Percentiles rank a stretch among this genome's conserved stretches.
Conservation (phyloP, 2,888 invertebrate genomes). For the Drosophila affinis region DNA sequence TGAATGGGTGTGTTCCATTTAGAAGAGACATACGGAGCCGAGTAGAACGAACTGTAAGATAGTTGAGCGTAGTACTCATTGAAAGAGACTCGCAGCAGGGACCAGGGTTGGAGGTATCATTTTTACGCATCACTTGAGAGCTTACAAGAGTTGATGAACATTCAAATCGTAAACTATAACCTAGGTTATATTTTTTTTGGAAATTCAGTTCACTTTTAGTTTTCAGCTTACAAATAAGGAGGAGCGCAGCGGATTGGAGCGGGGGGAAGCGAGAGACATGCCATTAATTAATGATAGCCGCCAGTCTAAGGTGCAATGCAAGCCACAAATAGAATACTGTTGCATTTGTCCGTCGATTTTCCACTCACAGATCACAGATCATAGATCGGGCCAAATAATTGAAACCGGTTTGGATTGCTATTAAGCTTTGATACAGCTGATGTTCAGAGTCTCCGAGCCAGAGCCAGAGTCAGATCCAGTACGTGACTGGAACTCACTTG, state of each 20-base stretch:
- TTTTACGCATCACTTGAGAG: constrained; percentile 22
- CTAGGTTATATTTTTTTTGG: constrained; percentile 9
- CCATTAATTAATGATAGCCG: constrained; percentile 22
- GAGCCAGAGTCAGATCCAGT: constrained; percentile 11
- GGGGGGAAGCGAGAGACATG: background rate
- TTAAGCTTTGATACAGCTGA: constrained; percentile 22
- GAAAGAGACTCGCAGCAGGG: no score
- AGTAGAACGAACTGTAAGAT: background rate
- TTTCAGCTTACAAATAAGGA: constrained; percentile 6
- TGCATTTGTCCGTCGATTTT: constrained; percentile 45
- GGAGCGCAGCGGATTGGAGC: background rate
- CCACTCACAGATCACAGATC: constrained; percentile 42
- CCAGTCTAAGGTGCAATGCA: constrained; percentile 31
- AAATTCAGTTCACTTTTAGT: constrained; percentile 23
- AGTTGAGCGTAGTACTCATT: no score
- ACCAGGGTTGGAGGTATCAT: background rate
- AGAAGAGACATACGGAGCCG: background rate
- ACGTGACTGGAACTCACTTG: constrained; percentile 43
- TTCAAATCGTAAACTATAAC: constrained; percentile 14
- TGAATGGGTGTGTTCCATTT: constrained; percentile 35
- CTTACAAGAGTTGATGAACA: background rate
- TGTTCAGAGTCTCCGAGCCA: constrained; percentile 17
- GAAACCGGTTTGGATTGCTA: constrained; percentile 44
- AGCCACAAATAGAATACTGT: constrained; percentile 23
- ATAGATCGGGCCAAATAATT: constrained; percentile 48